Evolutionary conservation across 1,140 invertebrate genomes (phyloP).

Genomic region (Drosophila aff.): DNA sequence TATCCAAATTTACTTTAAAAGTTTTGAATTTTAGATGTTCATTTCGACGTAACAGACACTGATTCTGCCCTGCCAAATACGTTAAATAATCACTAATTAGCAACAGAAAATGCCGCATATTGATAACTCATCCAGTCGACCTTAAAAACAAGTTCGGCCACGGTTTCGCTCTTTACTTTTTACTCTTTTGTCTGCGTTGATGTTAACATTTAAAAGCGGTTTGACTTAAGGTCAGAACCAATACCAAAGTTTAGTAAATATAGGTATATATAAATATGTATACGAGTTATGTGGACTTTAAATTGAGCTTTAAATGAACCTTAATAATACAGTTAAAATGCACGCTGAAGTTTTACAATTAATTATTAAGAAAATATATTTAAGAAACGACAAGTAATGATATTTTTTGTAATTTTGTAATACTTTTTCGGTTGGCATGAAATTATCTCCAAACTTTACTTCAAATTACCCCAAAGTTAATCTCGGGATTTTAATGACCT

Average conservation of each 20-base stretch:
- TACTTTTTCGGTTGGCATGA: background rate
- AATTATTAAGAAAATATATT: background rate
- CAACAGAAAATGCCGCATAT: slow-evolving; percentile 36
- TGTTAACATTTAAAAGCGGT: slow-evolving; percentile 59
- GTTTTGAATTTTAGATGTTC: background rate
- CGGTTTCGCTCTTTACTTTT: slow-evolving; percentile 52
- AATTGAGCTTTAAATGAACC: background rate
- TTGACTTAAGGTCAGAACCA: slow-evolving; percentile 59
- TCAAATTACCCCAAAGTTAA: background rate
- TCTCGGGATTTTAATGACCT: background rate
- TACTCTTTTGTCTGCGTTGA: slow-evolving; percentile 35
- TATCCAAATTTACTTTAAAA: background rate
- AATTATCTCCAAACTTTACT: background rate
- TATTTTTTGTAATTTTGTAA: background rate
- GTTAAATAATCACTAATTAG: slow-evolving; percentile 36
- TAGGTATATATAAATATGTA: background rate
- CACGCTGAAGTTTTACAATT: background rate
- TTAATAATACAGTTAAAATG: background rate
- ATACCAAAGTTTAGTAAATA: slow-evolving; percentile 50
- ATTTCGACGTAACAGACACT: background rate
- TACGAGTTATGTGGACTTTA: too few species aligned
- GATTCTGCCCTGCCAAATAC: background rate
- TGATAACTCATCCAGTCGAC: slow-evolving; percentile 56
- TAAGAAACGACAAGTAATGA: background rate
- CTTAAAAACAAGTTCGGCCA: slow-evolving; percentile 73